phyloP scores from a whole-genome alignment of 2,113 vertebrate genomes.

The Ciconia boyciana region DNA sequence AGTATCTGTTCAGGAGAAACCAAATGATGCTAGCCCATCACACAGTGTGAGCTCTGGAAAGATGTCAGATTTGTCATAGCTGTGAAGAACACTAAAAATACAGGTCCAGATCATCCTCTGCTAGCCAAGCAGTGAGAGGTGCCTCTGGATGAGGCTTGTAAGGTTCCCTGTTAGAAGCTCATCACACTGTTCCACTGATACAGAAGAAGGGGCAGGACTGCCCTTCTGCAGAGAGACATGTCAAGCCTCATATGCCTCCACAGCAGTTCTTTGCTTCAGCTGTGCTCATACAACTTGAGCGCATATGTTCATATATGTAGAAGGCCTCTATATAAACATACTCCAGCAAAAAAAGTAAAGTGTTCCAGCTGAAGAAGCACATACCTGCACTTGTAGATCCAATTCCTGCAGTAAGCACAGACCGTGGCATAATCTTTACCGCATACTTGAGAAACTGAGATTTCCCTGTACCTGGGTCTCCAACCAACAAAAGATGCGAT shows the following conservation, averaged over 20 bases:
- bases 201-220: not conserved
- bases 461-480: conserved; percentile 96
- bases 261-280: not conserved
- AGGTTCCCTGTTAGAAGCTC: not conserved
- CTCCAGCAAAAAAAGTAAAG: not conserved
- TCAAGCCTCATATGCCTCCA: not conserved
- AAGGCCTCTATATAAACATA: not conserved
- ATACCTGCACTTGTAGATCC: conserved; percentile 96
- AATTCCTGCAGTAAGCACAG: conserved; percentile 93
- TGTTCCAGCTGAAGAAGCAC: not conserved
- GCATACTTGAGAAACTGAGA: conserved; percentile 98
- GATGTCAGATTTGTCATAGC: not conserved
- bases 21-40: not conserved
- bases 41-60: not conserved
- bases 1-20: not conserved
- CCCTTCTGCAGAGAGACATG: not conserved
- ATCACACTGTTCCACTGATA: not conserved
- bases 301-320: fast-evolving
- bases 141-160: not conserved
- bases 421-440: conserved; percentile 91
- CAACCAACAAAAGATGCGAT: conserved; percentile 93
- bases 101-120: not conserved
- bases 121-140: not conserved
- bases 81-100: conserved; percentile 3
- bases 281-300: not conserved